A percentile compares a stretch with the other conserved stretches of the same genome.
These are phyloP conservation scores for Zygothrica quintamaculata DNA, from an alignment of 2,888 invertebrate species.

Conservation along the genomic window DNA sequence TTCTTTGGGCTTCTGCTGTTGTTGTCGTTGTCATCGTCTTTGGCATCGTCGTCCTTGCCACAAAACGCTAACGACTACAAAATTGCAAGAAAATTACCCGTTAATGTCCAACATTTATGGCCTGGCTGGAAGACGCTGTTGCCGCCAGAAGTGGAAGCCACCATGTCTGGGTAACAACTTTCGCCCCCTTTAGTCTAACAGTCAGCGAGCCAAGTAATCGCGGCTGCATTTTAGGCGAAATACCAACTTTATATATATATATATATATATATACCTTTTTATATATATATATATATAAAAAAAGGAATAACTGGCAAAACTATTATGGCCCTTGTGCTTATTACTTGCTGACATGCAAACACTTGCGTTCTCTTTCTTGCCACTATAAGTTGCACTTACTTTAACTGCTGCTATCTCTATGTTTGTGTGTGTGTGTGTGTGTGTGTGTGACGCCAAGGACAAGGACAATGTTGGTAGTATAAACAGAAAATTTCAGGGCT, in stretches of 20 bases:
- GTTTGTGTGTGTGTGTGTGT: conserved; percentile 25
- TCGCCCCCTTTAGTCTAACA: not conserved
- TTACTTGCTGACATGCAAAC: conserved; percentile 81
- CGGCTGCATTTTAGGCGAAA: conserved; percentile 58
- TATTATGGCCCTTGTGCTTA: conserved; percentile 80
- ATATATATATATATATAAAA: conserved; percentile 25
- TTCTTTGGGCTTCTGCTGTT: conserved; percentile 44
- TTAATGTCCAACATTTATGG: conserved; percentile 82
- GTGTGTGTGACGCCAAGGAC: conserved; percentile 65
- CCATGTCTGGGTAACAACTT: conserved; percentile 6
- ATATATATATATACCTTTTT: conserved; percentile 12
- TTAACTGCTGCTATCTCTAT: conserved; percentile 16
- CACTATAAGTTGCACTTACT: conserved; percentile 6
- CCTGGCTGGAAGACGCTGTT: conserved; percentile 57
- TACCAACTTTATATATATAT: conserved; percentile 27
- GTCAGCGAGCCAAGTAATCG: conserved; percentile 53
- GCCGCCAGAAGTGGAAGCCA: conserved; percentile 21
- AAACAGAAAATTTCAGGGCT: conserved; percentile 18
- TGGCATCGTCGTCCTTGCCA: conserved; percentile 67
- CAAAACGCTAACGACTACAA: conserved; percentile 83
- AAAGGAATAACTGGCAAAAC: conserved; percentile 70
- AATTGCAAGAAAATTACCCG: conserved; percentile 84
- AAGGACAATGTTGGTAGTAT: conserved; percentile 69
- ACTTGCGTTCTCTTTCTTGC: conserved; percentile 47
- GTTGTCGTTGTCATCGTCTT: conserved; percentile 19